Base-by-base conservation (phyloP, 2,113 vertebrate genomes). In the Trematocara zebra region DNA sequence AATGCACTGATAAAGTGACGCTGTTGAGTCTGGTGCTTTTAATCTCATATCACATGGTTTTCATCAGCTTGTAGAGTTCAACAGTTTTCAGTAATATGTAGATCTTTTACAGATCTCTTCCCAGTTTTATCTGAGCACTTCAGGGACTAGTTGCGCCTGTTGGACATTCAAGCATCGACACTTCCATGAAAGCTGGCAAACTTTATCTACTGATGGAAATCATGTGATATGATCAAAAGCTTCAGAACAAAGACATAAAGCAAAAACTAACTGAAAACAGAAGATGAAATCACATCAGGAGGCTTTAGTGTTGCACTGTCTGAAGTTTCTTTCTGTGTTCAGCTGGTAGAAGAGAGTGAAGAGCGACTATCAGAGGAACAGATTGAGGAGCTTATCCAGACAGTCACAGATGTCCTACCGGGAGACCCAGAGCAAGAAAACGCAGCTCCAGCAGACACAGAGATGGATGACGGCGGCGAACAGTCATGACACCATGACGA, bases 291-390 rank as follows among this genome's bases (percentile, higher is more conserved):
- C 26, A 33, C 26, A 31, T 33, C 15, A 31, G 10, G 17, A 74
- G 14, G 42, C 69, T 74, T 47, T 74, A 76, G 44, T 31, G 44
- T 83, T 52, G 12, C 33, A 35, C 10, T 40, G 10, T 40, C 10
- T 52, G 28, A 0, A 20, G 51, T 61, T 56, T 81, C 33, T 82
- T 23, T 89, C 47, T 91, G 11, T 88, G 12, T 74, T 42, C 49
- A 97, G 97, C 94, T 97, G 95, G 96, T 97, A 69, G 97, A 97
- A 79, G 97, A 97, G 88, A 97, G 97, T 79, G 97, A 97, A 11
- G 97, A 97, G 91, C 94, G 97, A 35, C 81, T 97, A n/a, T 96
- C 96, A 4, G 97, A 97, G 92, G 95, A 97, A 89, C 97, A 97
- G 91, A 97, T 97, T 10, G 96, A 97, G 89, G 94, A 97, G 82